Evolutionary conservation across 1,140 invertebrate genomes (phyloP), one percentile per base, ranked within the genome.

Genomic region (Drosophila mayri): DNA sequence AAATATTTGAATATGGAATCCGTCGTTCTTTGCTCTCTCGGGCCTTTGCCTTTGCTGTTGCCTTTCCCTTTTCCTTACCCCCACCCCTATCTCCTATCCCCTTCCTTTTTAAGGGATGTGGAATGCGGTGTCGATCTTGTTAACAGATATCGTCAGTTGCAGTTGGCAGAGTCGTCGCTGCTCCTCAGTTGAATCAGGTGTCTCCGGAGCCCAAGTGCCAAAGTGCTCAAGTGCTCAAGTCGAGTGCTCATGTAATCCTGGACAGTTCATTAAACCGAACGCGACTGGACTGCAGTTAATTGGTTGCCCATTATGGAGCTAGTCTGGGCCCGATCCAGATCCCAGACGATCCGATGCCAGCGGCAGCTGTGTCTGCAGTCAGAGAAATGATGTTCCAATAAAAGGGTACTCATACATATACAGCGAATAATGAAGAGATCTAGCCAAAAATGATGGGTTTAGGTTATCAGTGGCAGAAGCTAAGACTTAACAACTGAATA

Each of bases 1-100:
- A 87, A 87, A 87, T 62, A 87, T 84, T 83, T 79, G 62, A 67
- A 83, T 82, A 68, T 75, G 43, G 60, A 71, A 46, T 63, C 58
- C 20, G 14, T 20, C 14, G 32, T 4, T 35, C 52, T 40, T 11
- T 2, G n/a, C 46, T 30, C 37, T 25, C 37, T 18, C 25, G 22
- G 20, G 12, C 18, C 25, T 58, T 43, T 58, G n/a, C n/a, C 49
- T 20, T 43, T 22, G 12, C n/a, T n/a, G n/a, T n/a, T n/a, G n/a
- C 50, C 46, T 55, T 54, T 43, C n/a, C 41, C 41, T 11, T 41
- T 18, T 18, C 41, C 41, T 4, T 11, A 5, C 18, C 18, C 14
- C 12, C 5, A 25, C 25, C 25, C 25, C 25, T 25, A 25, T 25
- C 25, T 4, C 25, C 25, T 25, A 25, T 10, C 14, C 49, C 28